A percentile compares a stretch with the other conserved stretches of the same genome.
Conservation (phyloP, 2,888 invertebrate species). For the Seira ritae region DNA sequence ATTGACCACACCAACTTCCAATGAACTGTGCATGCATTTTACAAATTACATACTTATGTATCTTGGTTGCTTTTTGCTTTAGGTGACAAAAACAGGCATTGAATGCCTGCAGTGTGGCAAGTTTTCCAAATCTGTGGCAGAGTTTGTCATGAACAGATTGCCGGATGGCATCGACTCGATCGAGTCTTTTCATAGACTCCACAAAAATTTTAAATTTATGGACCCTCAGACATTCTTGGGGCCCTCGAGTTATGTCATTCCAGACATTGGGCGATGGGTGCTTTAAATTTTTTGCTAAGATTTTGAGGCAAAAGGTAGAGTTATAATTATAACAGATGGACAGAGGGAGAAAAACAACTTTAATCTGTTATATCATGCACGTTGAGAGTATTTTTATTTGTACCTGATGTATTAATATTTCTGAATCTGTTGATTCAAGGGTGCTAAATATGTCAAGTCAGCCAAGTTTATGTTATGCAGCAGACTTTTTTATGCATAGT, state of each 20-base stretch:
- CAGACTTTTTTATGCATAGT: too few species aligned
- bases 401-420: too few species aligned
- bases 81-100: slow-evolving; percentile 6
- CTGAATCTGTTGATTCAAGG: too few species aligned
- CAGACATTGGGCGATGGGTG: slow-evolving; percentile 53
- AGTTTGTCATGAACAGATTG: slow-evolving; percentile 41
- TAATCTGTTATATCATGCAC: too few species aligned
- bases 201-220: slow-evolving; percentile 34
- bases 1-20: not conserved
- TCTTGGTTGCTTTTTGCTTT: too few species aligned
- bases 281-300: too few species aligned
- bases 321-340: too few species aligned
- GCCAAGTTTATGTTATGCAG: too few species aligned
- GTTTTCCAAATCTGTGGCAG: slow-evolving; percentile 24
- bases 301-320: too few species aligned
- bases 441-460: too few species aligned
- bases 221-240: slow-evolving; percentile 32
- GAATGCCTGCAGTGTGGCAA: not conserved
- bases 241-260: slow-evolving; percentile 45
- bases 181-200: slow-evolving; percentile 11
- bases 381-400: too few species aligned
- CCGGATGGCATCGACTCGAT: slow-evolving; percentile 12
- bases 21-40: not conserved
- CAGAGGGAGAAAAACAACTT: too few species aligned
- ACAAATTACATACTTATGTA: slow-evolving; percentile 26